Base-by-base conservation (phyloP, 1,140 invertebrate species). In the Drosophila ohnishii region DNA sequence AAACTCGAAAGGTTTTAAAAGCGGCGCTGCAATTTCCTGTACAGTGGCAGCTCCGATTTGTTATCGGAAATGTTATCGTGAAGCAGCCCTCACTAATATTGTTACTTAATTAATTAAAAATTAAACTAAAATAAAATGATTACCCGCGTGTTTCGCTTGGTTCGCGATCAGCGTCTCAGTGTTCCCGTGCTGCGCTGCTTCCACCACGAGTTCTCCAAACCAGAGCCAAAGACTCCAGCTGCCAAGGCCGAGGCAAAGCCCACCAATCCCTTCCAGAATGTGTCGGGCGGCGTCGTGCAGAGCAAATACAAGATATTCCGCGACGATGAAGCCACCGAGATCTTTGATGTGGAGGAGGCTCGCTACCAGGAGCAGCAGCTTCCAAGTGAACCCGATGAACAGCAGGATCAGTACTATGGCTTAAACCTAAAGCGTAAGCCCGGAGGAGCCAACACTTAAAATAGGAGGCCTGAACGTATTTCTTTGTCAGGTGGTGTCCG, bases 261-360 rank as follows among this genome's bases (percentile, higher is more conserved):
- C n/a, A n/a, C 4, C 6, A 57, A 30, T 70, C 53, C 50, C 19
- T 55, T 25, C 32, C 16, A 53, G 13, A 72, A 30, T 11, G 53
- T 89, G 7, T 47, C 77, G 2, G 76, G 75, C 19, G 77, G 73
- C 25, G 76, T 47, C 1, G 45, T 91, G 44, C 69, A 88, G 34
- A 75, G 61, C 39, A 91, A 91, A 81, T 91, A 90, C 39, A 89
- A 90, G 75, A 37, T 91, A 10, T 91, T 91, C 51, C 78, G 93
- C 1, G 95, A 96, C 79, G 92, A 93, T 61, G 94, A 95, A 85
- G 91, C 95, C 11, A 71, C 92, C 0, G 82, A 95, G 56, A 94
- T 96, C 66, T 93, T 95, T 73, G 94, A 96, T 83, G 93, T 95
- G 4, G 93, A 92, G 45, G 95, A 96, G 79, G 95, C 95, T 84